Percentiles rank a stretch among this genome's conserved stretches.
phyloP scores from a whole-genome alignment of 92 coral and sea anemone genomes.

The Phymanthus crucifer region DNA sequence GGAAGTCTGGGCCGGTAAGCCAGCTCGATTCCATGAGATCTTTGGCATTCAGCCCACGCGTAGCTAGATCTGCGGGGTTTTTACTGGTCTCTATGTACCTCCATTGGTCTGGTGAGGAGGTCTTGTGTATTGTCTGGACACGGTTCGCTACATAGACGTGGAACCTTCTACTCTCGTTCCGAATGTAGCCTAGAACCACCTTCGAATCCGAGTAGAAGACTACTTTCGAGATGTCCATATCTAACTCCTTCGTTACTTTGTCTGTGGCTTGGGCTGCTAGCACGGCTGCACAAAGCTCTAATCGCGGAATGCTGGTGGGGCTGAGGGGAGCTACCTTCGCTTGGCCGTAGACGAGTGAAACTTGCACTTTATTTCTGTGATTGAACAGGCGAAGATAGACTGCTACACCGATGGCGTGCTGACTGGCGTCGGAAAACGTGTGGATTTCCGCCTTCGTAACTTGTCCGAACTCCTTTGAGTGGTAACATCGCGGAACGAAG shows the following conservation, averaged over 20 bases:
- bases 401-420: slow-evolving; percentile 40
- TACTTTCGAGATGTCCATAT: slow-evolving; percentile 39
- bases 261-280: slow-evolving; percentile 42
- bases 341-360: slow-evolving; percentile 48
- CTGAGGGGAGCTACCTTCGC: slow-evolving; percentile 22
- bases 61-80: too few relatives aligned
- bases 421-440: slow-evolving; percentile 50
- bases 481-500: slow-evolving; percentile 9
- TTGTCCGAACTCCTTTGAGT: slow-evolving; percentile 17
- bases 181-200: slow-evolving; percentile 49
- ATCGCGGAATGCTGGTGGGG: slow-evolving; percentile 33
- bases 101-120: too few relatives aligned
- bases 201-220: slow-evolving; percentile 50
- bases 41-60: not conserved
- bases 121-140: too few relatives aligned
- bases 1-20: slow-evolving; percentile 44
- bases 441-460: slow-evolving; percentile 23
- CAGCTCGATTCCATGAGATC: slow-evolving; percentile 2
- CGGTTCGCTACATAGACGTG: too few relatives aligned
- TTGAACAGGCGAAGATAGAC: slow-evolving; percentile 43
- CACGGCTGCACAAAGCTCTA: not conserved
- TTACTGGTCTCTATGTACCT: not conserved
- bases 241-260: slow-evolving; percentile 38
- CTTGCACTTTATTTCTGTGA: slow-evolving; percentile 25
- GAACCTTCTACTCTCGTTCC: slow-evolving; percentile 39